Evolutionary conservation across 2,797 vertebrate genomes (phyloP).

Genomic region (Clarias fuscus): DNA sequence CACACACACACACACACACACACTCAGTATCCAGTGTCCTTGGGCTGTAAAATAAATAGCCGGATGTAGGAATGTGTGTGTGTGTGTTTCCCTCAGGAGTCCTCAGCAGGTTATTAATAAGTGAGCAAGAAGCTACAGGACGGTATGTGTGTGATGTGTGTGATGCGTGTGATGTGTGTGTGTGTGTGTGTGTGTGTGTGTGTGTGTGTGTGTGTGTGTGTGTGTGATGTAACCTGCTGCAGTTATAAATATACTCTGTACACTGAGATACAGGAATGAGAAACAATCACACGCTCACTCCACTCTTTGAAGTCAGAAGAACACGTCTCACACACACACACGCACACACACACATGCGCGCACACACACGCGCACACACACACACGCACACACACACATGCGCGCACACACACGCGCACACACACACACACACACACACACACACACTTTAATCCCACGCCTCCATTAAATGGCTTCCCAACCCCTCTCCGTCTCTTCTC

Average conservation of each 20-base stretch:
- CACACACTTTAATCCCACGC: neutral
- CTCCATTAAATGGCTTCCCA: neutral
- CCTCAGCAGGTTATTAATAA: conserved; percentile 9
- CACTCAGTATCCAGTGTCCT: neutral
- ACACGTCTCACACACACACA: neutral
- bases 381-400: neutral
- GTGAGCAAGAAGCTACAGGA: neutral
- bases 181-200: no score
- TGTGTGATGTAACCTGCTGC: neutral
- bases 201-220: no score
- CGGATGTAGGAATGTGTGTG: neutral
- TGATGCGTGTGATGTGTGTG: no score
- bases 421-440: neutral
- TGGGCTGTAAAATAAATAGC: neutral
- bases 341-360: no score
- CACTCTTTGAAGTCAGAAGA: neutral
- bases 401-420: no score
- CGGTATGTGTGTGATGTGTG: neutral
- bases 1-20: neutral
- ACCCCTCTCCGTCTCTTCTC: neutral
- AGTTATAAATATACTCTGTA: neutral
- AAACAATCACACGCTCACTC: neutral
- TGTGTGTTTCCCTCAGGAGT: neutral
- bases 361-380: no score
- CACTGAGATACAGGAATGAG: neutral